Base-by-base conservation (phyloP, 2,888 invertebrate species). In the Candidula unifasciata region DNA sequence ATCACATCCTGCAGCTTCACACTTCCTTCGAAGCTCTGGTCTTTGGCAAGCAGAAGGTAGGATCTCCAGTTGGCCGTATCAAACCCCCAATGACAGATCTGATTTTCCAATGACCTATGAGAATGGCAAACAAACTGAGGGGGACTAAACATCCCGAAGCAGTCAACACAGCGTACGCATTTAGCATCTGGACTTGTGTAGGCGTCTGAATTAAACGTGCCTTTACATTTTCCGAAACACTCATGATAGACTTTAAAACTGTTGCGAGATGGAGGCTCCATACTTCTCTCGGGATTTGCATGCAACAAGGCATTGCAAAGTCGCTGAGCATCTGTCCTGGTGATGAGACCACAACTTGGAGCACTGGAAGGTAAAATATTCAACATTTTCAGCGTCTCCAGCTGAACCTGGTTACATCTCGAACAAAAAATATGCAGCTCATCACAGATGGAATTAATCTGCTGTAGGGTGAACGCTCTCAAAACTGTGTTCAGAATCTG, bases 21-120 rank as follows among this genome's bases (percentile, higher is more conserved):
- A 71, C 37, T 79, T 87, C 96, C 97, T 54, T 89, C 88, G 90
- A 96, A 96, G 83, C 95, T 95, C 92, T 97, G 97, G 93, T 97
- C 97, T 91, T 96, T 96, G 71, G 96, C 96, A 88, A 98, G 96
- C 91, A 97, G 96, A 87, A 99, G 95, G 94, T 99, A 99, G 88
- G 96, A 95, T 88, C 98, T 95, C 99, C 99, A 99, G 93, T 98
- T 97, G 91, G 96, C 95, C 80, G 98, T 97, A 95, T 99, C 98
- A 95, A 99, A 99, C 64, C 99, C 99, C 99, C 99, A 99, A 94
- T 99, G 99, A 94, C 98, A 98, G 88, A 98, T 98, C 91, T 97
- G 96, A 94, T 97, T 97, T 95, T 99, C 98, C 90, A 95, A 94
- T 86, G 96, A 95, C 89, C 96, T 95, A 94, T 98, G 97, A 33